phyloP scores from a whole-genome alignment of 2,888 invertebrate species.

The Rhimphoctona megacephalus region DNA sequence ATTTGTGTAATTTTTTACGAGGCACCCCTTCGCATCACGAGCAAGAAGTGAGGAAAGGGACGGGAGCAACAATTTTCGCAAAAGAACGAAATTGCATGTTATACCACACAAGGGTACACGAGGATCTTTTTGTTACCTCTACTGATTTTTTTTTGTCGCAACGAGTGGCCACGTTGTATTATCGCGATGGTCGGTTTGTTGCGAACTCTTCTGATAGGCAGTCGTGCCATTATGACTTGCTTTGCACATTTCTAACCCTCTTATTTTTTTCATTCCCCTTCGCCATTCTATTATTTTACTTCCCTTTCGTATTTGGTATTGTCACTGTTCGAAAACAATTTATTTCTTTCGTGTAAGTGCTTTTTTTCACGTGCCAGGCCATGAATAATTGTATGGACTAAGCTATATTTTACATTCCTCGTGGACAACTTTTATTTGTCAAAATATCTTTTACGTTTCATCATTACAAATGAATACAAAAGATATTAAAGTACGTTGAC shows the following conservation, averaged over 20 bases:
- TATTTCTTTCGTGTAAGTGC: not conserved
- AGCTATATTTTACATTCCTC: not conserved
- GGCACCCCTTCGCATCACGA: slow-evolving; percentile 28
- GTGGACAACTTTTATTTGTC: not conserved
- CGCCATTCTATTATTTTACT: slow-evolving; percentile 17
- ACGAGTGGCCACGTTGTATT: slow-evolving; percentile 28
- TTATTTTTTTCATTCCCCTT: slow-evolving; percentile 22
- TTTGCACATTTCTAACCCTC: slow-evolving; percentile 43
- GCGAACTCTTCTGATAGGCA: slow-evolving; percentile 29
- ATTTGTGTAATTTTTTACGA: slow-evolving; percentile 54
- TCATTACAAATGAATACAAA: not conserved
- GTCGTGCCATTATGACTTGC: slow-evolving; percentile 40
- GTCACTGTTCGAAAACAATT: slow-evolving; percentile 13
- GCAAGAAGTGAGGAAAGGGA: slow-evolving; percentile 24
- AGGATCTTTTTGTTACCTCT: slow-evolving; percentile 24
- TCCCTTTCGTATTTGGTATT: slow-evolving; percentile 23
- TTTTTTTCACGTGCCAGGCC: not conserved
- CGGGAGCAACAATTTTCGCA: slow-evolving; percentile 72
- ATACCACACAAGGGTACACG: slow-evolving; percentile 39
- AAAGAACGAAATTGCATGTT: slow-evolving; percentile 75
- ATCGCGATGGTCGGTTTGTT: slow-evolving; percentile 38
- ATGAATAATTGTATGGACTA: not conserved
- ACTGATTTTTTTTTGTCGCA: slow-evolving; percentile 26
- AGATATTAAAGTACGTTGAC: not conserved
- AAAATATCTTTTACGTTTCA: not conserved